Base-by-base conservation (phyloP, 1,140 invertebrate species). In the Lepidostoma basale region DNA sequence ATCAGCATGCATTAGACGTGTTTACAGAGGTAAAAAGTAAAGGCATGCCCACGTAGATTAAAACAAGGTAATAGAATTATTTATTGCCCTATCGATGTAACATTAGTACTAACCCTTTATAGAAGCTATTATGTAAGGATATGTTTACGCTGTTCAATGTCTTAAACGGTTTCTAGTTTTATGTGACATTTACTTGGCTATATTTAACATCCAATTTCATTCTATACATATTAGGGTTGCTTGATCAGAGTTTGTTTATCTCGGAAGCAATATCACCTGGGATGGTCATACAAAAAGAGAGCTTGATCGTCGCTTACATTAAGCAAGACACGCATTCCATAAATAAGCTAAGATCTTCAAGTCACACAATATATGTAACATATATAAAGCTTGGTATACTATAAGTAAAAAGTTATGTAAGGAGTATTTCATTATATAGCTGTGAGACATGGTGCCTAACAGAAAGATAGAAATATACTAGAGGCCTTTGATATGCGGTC, bases 81-180 rank as follows among this genome's bases (percentile, higher is more conserved):
- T 47, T 47, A 47, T 47, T 18, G n/a, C 44, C 44, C 8, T 16
- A 44, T 44, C 16, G 16, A 18, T 16, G 10, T 16, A 44, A 44
- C 40, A 16, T 47, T 9, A 47, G 16, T 47, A 47, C 14, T 10
- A 22, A 18, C 44, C 44, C 44, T 22, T 18, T 20, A 18, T 22
- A 47, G 44, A 9, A 22, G 14, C 33, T 12, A 47, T 14, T 47
- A 47, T 22, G 14, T 18, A 47, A 18, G 20, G 44, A 47, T 22
- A 47, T 22, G 5, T 47, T n/a, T 22, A 47, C 20, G 20, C 12
- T 47, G 12, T 22, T 47, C 10, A 36, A n/a, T 56, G 52, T 56
- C 52, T 56, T 56, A 56, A 49, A 56, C 52, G 52, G 28, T 56
- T 56, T 16, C 22, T 56, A 56, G 52, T 56, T 56, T 33, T 36